Evolutionary conservation across 2,888 invertebrate genomes (phyloP).

Genomic region (Tiphia femorata): DNA sequence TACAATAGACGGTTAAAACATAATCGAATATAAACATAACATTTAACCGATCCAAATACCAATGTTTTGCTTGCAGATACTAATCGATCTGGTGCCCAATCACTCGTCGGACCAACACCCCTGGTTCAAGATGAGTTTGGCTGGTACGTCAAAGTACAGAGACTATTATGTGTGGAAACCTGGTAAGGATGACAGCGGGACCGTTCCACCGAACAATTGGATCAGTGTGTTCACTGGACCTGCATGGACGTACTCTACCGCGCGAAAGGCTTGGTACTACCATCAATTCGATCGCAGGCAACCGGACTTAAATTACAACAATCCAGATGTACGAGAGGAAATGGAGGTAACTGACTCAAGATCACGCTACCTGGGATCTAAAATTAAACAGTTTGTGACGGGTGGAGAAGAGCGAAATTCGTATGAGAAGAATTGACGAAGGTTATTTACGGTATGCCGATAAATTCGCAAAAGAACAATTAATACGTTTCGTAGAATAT

Average conservation of each 20-base stretch:
- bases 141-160: constrained; percentile 58
- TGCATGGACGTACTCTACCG: constrained; percentile 70
- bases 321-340: constrained; percentile 58
- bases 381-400: too few relatives aligned
- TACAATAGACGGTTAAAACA: too few relatives aligned
- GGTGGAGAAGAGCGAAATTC: too few relatives aligned
- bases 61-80: too few relatives aligned
- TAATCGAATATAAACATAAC: too few relatives aligned
- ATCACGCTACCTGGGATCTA: too few relatives aligned
- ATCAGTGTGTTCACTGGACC: constrained; percentile 71
- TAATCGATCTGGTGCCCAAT: constrained; percentile 78
- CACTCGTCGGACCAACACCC: constrained; percentile 70
- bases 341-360: constrained; percentile 60
- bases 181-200: constrained; percentile 32
- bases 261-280: constrained; percentile 69
- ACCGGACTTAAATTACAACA: constrained; percentile 72
- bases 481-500: too few relatives aligned
- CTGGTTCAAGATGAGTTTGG: constrained; percentile 71
- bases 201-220: constrained; percentile 70
- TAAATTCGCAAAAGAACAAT: too few relatives aligned
- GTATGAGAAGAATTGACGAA: too few relatives aligned
- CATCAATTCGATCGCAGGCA: constrained; percentile 72
- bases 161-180: constrained; percentile 72
- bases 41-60: too few relatives aligned
- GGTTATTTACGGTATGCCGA: too few relatives aligned